Percentiles rank a stretch among this genome's conserved stretches.
These are phyloP conservation scores for Portunus trituberculatus DNA, from an alignment of 1,140 invertebrate species.

Conservation along the genomic window DNA sequence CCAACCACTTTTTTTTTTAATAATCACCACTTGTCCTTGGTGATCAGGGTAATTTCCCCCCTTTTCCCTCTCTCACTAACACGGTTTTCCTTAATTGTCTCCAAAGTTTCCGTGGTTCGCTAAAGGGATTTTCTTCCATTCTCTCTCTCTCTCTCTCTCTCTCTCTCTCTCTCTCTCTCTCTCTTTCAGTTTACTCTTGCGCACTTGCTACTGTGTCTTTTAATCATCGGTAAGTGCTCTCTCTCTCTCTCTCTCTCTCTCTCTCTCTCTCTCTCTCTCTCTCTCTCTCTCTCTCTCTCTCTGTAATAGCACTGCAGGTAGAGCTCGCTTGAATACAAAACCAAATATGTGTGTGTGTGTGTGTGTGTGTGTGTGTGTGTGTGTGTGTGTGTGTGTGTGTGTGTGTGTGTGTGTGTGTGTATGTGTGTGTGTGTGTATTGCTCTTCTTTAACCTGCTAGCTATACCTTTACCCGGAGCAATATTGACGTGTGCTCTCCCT, in stretches of 20 bases:
- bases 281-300: conserved; percentile 6
- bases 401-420: conserved; percentile 20
- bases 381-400: conserved; percentile 20
- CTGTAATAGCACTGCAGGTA: background rate
- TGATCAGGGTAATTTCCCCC: background rate
- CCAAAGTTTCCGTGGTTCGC: no score
- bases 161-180: background rate
- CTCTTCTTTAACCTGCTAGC: background rate
- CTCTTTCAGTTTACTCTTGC: background rate
- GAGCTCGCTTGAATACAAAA: background rate
- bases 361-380: conserved; percentile 20
- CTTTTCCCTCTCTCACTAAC: no score
- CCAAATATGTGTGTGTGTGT: background rate
- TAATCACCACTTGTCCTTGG: no score
- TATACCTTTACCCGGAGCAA: background rate
- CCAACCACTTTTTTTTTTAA: background rate
- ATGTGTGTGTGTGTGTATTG: background rate
- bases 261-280: conserved; percentile 20
- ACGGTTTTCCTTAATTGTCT: no score
- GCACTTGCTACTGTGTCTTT: background rate
- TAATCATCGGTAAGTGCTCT: background rate
- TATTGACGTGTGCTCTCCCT: background rate
- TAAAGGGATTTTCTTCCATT: background rate
- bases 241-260: conserved; percentile 20
- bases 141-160: background rate